Percentiles rank a stretch among this genome's conserved stretches.
Conservation (phyloP, 2,888 invertebrate species). For the Mimumesa dahlbomi region DNA sequence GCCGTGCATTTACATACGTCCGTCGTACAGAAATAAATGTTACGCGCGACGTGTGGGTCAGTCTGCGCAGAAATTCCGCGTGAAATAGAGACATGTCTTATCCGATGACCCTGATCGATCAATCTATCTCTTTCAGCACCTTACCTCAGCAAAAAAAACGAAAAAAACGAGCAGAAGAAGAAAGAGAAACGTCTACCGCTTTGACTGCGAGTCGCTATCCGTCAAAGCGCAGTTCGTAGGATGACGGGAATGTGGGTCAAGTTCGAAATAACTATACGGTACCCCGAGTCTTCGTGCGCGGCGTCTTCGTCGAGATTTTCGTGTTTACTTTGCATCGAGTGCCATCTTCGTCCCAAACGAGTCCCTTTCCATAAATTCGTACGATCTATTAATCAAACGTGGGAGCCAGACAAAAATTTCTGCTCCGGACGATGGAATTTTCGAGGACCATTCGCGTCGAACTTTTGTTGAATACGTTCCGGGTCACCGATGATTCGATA, state of each 20-base stretch:
- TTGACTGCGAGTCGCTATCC: constrained; percentile 12
- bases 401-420: too few relatives aligned
- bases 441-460: too few relatives aligned
- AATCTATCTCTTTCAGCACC: constrained; percentile 48
- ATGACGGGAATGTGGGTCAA: constrained; percentile 68
- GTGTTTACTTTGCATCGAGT: constrained; percentile 22
- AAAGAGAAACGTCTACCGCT: constrained; percentile 7
- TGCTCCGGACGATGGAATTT: too few relatives aligned
- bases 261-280: constrained; percentile 70
- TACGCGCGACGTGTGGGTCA: constrained; percentile 11
- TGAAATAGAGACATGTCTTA: constrained; percentile 30
- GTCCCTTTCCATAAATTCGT: too few relatives aligned
- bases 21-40: constrained; percentile 43
- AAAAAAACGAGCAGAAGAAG: constrained; percentile 3
- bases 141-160: constrained; percentile 5
- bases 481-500: too few relatives aligned
- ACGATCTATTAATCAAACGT: too few relatives aligned
- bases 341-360: too few relatives aligned
- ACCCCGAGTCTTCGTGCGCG: constrained; percentile 9
- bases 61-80: constrained; percentile 11
- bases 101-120: constrained; percentile 48
- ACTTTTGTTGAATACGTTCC: too few relatives aligned
- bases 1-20: background rate
- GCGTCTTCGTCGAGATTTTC: constrained; percentile 16
- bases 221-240: constrained; percentile 46